Evolutionary conservation across 92 coral and sea anemone genomes (phyloP), one percentile per base, ranked within the genome.

Genomic region (Paragorgia papillata): DNA sequence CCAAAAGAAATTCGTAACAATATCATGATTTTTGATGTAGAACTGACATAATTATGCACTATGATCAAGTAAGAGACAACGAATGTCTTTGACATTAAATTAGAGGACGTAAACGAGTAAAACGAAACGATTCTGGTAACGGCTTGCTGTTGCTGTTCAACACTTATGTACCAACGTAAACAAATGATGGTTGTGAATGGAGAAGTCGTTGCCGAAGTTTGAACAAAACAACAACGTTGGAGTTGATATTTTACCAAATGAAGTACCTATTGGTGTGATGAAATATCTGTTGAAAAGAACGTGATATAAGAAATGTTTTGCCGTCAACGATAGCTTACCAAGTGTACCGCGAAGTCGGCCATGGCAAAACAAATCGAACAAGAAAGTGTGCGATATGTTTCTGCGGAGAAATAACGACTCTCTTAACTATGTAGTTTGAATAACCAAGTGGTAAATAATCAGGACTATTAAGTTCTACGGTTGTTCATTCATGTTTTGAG

Each of bases 21-120:
- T 48, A 64, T 22, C 50, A 64, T 71, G 78, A 71, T 71, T 54
- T n/a, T 56, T 71, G 62, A 29, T 71, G 57, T 71, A 71, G 58
- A 71, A 51, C 41, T 71, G 50, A 71, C 26, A 43, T 29, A 49
- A 33, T 30, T 53, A 18, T 71, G 63, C 64, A 71, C 78, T 44
- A 32, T 71, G 64, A 71, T 71, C 62, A 71, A 71, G 30, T 55
- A 71, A 20, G 54, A 44, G 34, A 54, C 31, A 51, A 71, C 64
- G 57, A 71, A 26, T 68, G 75, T 68, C 75, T 26, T 10, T 29
- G 50, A 71, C 62, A 71, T 51, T 50, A 71, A 70, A 71, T 55
- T 0, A 28, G 78, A 31, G 20, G 25, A 49, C 29, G 44, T 56
- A 51, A 71, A 30, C 7, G 19, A 14, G 15, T 26, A 13, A 51